Percentiles rank a stretch among this genome's conserved stretches.
These are phyloP conservation scores for Paguma larvata DNA, from an alignment of 2,797 vertebrate genomes.

Conservation along the genomic window DNA sequence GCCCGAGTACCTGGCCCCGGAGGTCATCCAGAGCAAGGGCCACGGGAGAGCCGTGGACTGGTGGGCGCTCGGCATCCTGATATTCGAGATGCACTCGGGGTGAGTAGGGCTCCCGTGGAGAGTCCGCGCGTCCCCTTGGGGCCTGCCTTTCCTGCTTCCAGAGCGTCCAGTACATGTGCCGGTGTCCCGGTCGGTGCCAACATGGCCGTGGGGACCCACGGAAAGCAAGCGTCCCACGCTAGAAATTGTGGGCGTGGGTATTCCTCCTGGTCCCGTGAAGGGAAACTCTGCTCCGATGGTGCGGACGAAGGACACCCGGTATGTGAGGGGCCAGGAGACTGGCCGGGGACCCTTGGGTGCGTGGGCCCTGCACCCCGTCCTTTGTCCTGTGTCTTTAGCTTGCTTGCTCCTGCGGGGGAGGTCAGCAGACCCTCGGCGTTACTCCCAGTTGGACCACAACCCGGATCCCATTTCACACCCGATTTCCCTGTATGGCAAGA, in stretches of 20 bases:
- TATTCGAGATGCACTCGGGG: constrained; percentile 98
- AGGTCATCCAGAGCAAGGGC: constrained; percentile 98
- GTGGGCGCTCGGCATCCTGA: constrained; percentile 97
- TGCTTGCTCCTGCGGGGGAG: rapidly evolving
- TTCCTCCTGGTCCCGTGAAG: rapidly evolving
- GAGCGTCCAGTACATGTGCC: neutral
- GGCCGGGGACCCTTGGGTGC: rapidly evolving
- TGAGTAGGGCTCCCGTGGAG: constrained; percentile 84
- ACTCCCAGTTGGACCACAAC: rapidly evolving
- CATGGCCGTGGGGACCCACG: rapidly evolving
- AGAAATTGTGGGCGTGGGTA: rapidly evolving
- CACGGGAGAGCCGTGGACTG: constrained; percentile 97
- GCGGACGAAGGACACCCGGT: neutral
- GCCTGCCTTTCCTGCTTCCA: rapidly evolving
- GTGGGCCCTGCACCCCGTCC: rapidly evolving
- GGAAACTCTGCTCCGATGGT: too few species aligned
- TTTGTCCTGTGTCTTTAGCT: rapidly evolving
- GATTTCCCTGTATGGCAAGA: neutral
- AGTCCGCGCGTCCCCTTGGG: rapidly evolving
- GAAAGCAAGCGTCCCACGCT: rapidly evolving
- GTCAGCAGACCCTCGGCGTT: rapidly evolving
- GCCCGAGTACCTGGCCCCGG: constrained; percentile 96
- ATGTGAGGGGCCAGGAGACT: rapidly evolving
- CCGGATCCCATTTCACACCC: rapidly evolving
- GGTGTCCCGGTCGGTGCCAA: neutral